Percentiles rank a stretch among this genome's conserved stretches.
These are phyloP conservation scores for Porites rus DNA, from an alignment of 92 coral and sea anemone species.

Conservation along the genomic window DNA sequence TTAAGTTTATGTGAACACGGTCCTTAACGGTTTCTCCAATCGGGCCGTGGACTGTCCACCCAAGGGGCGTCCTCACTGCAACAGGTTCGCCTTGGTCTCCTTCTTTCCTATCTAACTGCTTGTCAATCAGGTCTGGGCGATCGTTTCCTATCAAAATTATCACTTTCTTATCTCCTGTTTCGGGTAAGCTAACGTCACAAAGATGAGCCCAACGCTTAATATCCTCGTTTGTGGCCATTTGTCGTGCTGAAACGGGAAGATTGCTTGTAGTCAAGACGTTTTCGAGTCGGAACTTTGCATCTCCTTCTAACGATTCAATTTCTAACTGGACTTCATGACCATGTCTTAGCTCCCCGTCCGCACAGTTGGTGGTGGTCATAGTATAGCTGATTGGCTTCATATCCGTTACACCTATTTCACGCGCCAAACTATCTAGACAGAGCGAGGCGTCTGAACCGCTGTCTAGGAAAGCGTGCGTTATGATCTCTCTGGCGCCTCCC, in stretches of 20 bases:
- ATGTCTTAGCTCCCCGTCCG: slow-evolving; percentile 26
- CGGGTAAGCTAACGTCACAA: slow-evolving; percentile 60
- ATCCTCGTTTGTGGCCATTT: slow-evolving; percentile 64
- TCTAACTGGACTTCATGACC: slow-evolving; percentile 68
- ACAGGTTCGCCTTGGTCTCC: slow-evolving; percentile 66
- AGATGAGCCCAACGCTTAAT: slow-evolving; percentile 76
- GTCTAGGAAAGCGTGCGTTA: slow-evolving; percentile 75
- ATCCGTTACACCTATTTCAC: slow-evolving; percentile 53
- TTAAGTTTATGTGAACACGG: slow-evolving; percentile 38
- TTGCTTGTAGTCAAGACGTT: slow-evolving; percentile 66
- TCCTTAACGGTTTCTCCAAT: slow-evolving; percentile 37
- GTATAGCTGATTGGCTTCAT: slow-evolving; percentile 59
- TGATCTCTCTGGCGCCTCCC: slow-evolving; percentile 49
- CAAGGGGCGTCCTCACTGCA: slow-evolving; percentile 77
- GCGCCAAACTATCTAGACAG: slow-evolving; percentile 61
- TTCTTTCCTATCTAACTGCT: slow-evolving; percentile 52
- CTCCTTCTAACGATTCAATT: slow-evolving; percentile 65
- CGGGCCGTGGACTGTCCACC: slow-evolving; percentile 84
- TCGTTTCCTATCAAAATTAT: slow-evolving; percentile 74
- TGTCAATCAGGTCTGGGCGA: slow-evolving; percentile 74
- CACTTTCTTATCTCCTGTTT: slow-evolving; percentile 57
- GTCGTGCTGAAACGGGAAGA: slow-evolving; percentile 66
- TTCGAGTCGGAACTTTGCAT: slow-evolving; percentile 54
- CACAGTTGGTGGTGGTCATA: slow-evolving; percentile 58
- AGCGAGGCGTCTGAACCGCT: slow-evolving; percentile 78